Conservation (phyloP, 1,140 invertebrate species). For the Cotesia glomerata region DNA sequence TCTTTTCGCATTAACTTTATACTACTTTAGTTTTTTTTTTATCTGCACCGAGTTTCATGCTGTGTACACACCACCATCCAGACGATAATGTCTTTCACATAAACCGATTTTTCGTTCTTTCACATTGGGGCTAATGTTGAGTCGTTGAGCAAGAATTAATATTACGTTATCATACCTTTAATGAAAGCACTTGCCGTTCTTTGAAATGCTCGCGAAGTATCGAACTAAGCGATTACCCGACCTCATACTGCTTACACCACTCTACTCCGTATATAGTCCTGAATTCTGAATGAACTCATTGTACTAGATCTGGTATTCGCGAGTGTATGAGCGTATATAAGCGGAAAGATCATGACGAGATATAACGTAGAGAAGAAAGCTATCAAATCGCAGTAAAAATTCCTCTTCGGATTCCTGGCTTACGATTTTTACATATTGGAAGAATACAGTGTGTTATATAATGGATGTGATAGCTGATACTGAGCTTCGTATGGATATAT, state of each 20-base stretch:
- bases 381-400: too few species aligned
- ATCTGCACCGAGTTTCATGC: background rate
- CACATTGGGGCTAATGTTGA: slow-evolving; percentile 15
- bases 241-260: background rate
- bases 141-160: slow-evolving; percentile 32
- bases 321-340: background rate
- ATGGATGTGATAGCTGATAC: too few species aligned
- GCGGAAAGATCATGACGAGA: too few species aligned
- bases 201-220: slow-evolving; percentile 23
- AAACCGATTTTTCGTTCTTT: slow-evolving; percentile 25
- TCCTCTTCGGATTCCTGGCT: too few species aligned
- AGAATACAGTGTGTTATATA: too few species aligned
- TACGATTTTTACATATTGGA: too few species aligned
- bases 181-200: slow-evolving; percentile 31
- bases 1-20: background rate
- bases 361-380: too few species aligned
- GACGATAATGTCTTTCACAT: slow-evolving; percentile 21
- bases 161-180: slow-evolving; percentile 32
- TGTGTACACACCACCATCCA: background rate
- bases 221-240: slow-evolving; percentile 20
- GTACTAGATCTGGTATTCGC: too few species aligned
- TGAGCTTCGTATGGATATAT: too few species aligned
- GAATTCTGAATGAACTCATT: too few species aligned
- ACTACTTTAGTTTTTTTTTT: background rate
- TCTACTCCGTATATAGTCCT: too few species aligned